These are phyloP conservation scores for Acholoe squamosa DNA, from an alignment of 2,888 invertebrate genomes.

Conservation along the genomic window DNA sequence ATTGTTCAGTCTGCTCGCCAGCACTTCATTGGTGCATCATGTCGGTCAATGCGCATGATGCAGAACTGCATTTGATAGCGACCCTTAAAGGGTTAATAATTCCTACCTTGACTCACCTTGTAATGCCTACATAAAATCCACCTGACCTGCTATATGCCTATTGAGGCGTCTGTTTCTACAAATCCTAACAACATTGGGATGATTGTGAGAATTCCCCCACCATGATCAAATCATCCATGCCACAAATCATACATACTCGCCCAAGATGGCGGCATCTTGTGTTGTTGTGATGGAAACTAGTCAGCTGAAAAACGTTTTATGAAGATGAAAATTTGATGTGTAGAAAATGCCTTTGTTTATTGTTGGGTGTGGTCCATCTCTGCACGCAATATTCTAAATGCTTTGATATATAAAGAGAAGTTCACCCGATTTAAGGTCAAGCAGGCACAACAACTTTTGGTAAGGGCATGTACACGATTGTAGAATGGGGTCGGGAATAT, in stretches of 20 bases:
- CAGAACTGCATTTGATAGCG: background rate
- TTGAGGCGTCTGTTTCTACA: background rate
- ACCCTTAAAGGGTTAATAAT: too few species aligned
- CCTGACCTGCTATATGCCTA: constrained; percentile 5
- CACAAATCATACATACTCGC: background rate
- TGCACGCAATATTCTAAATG: background rate
- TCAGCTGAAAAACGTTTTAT: constrained; percentile 10
- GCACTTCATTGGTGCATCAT: too few species aligned
- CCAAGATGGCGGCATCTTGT: background rate
- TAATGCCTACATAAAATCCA: too few species aligned
- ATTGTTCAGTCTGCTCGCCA: too few species aligned
- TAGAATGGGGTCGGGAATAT: too few species aligned
- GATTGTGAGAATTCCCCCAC: background rate
- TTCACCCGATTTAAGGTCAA: background rate
- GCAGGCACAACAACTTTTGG: too few species aligned
- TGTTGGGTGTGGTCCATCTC: background rate
- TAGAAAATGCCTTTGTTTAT: background rate
- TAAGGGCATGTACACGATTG: too few species aligned
- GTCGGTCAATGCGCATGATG: too few species aligned
- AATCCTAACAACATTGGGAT: background rate
- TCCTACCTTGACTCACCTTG: background rate
- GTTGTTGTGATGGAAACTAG: background rate
- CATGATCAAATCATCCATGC: constrained; percentile 4
- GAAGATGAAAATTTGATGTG: background rate
- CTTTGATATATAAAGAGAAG: background rate